Conservation (phyloP, 1,140 invertebrate genomes). For the Drosophila oshimai region DNA sequence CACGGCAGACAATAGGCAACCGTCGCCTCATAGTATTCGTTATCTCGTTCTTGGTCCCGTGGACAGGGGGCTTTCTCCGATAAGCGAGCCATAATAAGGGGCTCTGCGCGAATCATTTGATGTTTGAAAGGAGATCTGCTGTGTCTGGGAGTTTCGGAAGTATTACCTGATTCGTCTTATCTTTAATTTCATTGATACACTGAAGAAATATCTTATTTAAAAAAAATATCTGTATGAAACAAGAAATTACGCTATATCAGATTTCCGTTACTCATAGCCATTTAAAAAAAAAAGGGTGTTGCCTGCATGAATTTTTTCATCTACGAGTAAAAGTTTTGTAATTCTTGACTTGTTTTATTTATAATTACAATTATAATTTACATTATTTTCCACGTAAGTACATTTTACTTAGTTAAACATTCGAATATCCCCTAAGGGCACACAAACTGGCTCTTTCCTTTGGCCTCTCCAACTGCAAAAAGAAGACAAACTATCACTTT, state of each 20-base stretch:
- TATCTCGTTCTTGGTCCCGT: conserved; percentile 1
- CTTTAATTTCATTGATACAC: not conserved
- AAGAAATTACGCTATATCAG: too few species aligned
- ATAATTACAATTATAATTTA: not conserved
- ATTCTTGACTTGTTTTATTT: too few species aligned
- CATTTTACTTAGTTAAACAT: not conserved
- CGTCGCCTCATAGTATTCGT: not conserved
- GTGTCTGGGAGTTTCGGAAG: not conserved
- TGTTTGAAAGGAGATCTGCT: not conserved
- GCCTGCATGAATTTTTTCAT: too few species aligned
- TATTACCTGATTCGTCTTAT: not conserved
- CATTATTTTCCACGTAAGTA: too few species aligned
- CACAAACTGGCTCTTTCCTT: conserved; percentile 32
- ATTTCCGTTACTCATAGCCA: too few species aligned
- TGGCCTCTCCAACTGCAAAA: conserved; percentile 52
- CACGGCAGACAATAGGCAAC: not conserved
- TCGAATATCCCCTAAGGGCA: conserved; percentile 8
- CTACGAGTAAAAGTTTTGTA: too few species aligned
- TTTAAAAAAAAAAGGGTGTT: too few species aligned
- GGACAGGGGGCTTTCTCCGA: conserved; percentile 17
- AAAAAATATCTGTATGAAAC: too few species aligned
- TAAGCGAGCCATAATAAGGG: not conserved
- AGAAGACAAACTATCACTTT: not conserved
- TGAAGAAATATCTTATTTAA: too few species aligned
- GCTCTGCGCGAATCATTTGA: not conserved